Evolutionary conservation across 2,888 invertebrate species (phyloP).

Genomic region (Pachydiplax longipennis): DNA sequence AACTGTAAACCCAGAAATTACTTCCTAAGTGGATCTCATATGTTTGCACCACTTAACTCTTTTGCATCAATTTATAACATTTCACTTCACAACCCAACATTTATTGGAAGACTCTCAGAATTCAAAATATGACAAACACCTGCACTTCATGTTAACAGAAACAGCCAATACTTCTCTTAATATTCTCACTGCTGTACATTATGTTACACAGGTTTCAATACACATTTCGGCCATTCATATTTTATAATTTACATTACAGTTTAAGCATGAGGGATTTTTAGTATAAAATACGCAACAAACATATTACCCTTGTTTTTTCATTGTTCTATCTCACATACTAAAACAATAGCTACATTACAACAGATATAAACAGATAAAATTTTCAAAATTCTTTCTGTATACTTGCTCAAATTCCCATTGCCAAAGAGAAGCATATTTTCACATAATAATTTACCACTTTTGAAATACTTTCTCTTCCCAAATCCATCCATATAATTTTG

Average conservation of each 20-base stretch:
- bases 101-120: constrained; percentile 45
- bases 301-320: constrained; percentile 14
- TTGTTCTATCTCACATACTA: constrained; percentile 29
- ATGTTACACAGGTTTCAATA: constrained; percentile 22
- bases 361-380: constrained; percentile 38
- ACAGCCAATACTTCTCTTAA: constrained; percentile 17
- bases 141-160: constrained; percentile 34
- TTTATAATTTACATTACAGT: constrained; percentile 25
- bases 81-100: constrained; percentile 40
- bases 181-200: constrained; percentile 36
- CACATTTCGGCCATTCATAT: constrained; percentile 29
- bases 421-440: background rate
- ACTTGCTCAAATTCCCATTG: background rate
- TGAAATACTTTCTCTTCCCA: background rate
- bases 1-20: constrained; percentile 3
- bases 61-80: constrained; percentile 33
- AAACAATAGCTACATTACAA: constrained; percentile 39
- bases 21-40: background rate
- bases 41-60: background rate
- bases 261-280: constrained; percentile 27
- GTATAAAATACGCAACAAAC: constrained; percentile 35
- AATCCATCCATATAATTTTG: background rate
- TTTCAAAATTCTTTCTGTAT: background rate
- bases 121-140: constrained; percentile 41
- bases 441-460: background rate